A percentile compares a stretch with the other conserved stretches of the same genome.
phyloP scores from a whole-genome alignment of 2,797 vertebrate genomes.

The Erithacus rubecula region DNA sequence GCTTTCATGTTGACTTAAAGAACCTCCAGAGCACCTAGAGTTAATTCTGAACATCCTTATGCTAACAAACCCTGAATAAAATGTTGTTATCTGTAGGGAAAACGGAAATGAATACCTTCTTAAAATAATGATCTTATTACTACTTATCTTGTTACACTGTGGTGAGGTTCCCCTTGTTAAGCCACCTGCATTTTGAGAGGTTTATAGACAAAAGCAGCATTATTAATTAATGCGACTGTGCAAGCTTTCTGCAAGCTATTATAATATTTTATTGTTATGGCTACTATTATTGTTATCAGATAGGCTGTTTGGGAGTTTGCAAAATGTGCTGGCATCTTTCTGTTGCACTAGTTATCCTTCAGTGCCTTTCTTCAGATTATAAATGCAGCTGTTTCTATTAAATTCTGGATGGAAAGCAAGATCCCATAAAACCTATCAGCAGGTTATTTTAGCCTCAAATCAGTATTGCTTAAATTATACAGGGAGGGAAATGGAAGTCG shows the following conservation, averaged over 20 bases:
- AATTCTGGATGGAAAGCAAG: background rate
- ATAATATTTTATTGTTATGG: slow-evolving; percentile 60
- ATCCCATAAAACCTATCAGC: slow-evolving; percentile 11
- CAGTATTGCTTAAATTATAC: slow-evolving; percentile 33
- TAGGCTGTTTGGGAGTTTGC: slow-evolving; percentile 36
- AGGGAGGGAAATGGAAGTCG: background rate
- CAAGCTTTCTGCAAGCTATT: slow-evolving; percentile 50
- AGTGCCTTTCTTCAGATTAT: slow-evolving; percentile 36
- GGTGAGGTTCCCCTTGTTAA: slow-evolving; percentile 56
- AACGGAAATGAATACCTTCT: slow-evolving; percentile 42
- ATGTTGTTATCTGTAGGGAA: slow-evolving; percentile 46
- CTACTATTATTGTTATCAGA: slow-evolving; percentile 48
- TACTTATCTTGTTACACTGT: slow-evolving; percentile 59
- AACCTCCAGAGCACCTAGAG: slow-evolving; percentile 20
- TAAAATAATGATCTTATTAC: slow-evolving; percentile 65
- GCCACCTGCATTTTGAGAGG: slow-evolving; percentile 61
- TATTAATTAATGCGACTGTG: slow-evolving; percentile 61
- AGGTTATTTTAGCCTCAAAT: slow-evolving; percentile 23
- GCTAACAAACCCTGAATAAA: slow-evolving; percentile 45
- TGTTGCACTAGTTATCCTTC: slow-evolving; percentile 38
- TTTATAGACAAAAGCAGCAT: slow-evolving; percentile 57
- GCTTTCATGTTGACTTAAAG: background rate
- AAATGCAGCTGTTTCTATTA: slow-evolving; percentile 38
- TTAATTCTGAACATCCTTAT: slow-evolving; percentile 50
- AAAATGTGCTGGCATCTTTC: slow-evolving; percentile 7